phyloP scores from a whole-genome alignment of 2,888 invertebrate genomes.

The Folsomia manolachei region DNA sequence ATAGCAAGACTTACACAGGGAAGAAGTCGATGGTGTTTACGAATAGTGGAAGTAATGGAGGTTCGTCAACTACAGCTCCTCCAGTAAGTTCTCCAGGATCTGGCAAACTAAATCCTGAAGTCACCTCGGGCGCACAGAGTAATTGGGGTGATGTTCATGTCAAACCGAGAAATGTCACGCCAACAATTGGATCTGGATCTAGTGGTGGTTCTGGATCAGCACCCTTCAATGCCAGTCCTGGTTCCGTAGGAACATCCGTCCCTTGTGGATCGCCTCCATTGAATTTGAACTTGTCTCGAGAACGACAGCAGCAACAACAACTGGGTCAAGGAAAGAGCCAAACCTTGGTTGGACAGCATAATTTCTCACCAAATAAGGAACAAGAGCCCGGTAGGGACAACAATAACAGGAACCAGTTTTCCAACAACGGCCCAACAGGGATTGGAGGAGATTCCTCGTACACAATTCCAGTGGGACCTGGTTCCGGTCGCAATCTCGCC shows the following conservation, averaged over 20 bases:
- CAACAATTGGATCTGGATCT: slow-evolving; percentile 10
- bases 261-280: not conserved
- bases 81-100: not conserved
- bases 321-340: slow-evolving; percentile 10
- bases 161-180: slow-evolving; percentile 25
- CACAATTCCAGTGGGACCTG: not conserved
- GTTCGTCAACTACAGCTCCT: not conserved
- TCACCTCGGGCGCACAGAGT: too few species aligned
- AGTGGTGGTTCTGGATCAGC: not conserved
- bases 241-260: not conserved
- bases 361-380: not conserved
- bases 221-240: not conserved
- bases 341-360: not conserved
- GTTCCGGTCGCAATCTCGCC: slow-evolving; percentile 34
- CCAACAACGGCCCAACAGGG: not conserved
- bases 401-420: not conserved
- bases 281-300: not conserved
- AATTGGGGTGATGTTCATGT: slow-evolving; percentile 4
- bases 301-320: slow-evolving; percentile 16
- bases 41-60: not conserved
- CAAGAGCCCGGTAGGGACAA: not conserved
- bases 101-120: too few species aligned
- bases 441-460: not conserved
- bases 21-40: slow-evolving; percentile 29
- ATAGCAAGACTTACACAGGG: slow-evolving; percentile 19